Evolutionary conservation across 2,113 vertebrate species (phyloP), one percentile per base, ranked within the genome.

Genomic region (Hemibagrus wyckioides): DNA sequence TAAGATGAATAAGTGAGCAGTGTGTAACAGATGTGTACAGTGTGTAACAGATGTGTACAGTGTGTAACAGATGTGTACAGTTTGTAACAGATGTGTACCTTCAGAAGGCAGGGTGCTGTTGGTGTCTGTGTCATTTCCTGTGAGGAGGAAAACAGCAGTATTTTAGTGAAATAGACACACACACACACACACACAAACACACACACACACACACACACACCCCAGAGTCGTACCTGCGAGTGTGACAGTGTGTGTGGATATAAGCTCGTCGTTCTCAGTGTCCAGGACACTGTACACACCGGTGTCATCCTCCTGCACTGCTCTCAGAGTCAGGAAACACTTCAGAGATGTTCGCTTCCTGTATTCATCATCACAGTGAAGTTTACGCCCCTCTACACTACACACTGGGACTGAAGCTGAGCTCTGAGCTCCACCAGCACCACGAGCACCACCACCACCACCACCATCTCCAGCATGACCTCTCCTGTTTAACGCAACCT

Each of bases 331-430:
- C 71, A 75, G 39, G 1, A 21, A 75, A 39, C 21, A 75, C 0
- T 6, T 14, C 0, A 54, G 19, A 8, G 0, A 0, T n/a, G 10
- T n/a, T 33, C 30, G n/a, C 10, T 14, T 61, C 33, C 39, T 5
- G 15, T 41, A 61, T 5, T 15, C 30, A 61, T 21, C 11, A 2
- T 41, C 21, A 41, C 21, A 41, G 1, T 44, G 36, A n/a, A 61
- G 1, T 1, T 15, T 21, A 17, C 80, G 36, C 17, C 56, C 56
- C 0, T 39, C 56, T 0, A 28, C 36, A 0, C 3, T 17, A 41
- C 80, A 61, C 11, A 82, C 1, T 5, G 7, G 8, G 13, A 69
- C 39, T 1, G 71, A 44, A 36, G 6, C 41, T 0, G 33, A 28
- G 56, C 56, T 61, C 56, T 3, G 33, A 41, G 9, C 71, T 25